Conservation (phyloP, 1,140 invertebrate genomes). For the Sarcophaga peregrina region DNA sequence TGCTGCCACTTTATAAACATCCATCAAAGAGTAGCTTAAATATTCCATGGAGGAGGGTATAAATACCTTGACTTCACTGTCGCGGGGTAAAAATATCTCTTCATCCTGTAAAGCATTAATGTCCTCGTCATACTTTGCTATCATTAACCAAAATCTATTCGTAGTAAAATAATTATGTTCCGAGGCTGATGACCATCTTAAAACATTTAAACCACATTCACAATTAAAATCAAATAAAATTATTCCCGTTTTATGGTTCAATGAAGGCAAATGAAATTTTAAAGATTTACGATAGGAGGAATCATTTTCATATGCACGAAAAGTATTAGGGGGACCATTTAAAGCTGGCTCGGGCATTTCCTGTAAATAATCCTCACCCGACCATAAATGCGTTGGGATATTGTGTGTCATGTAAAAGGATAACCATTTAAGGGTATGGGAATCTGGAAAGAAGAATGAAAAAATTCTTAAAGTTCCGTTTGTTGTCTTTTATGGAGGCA, state of each 20-base stretch:
- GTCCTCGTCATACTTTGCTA: constrained; percentile 48
- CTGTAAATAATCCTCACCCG: constrained; percentile 18
- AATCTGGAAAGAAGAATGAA: background rate
- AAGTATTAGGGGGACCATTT: constrained; percentile 54
- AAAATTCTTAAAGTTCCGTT: background rate
- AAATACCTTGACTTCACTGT: constrained; percentile 56
- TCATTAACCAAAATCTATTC: constrained; percentile 60
- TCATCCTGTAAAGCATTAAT: constrained; percentile 51
- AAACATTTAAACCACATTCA: constrained; percentile 55
- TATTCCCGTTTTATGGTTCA: constrained; percentile 55
- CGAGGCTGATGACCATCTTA: constrained; percentile 58
- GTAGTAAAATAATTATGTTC: constrained; percentile 63
- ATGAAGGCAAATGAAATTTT: constrained; percentile 49
- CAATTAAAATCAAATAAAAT: constrained; percentile 53
- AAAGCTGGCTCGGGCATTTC: constrained; percentile 7
- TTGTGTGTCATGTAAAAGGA: constrained; percentile 34
- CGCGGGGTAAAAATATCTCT: constrained; percentile 59
- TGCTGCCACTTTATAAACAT: constrained; percentile 59
- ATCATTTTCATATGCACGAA: constrained; percentile 50
- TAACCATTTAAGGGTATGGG: constrained; percentile 28
- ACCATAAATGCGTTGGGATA: background rate
- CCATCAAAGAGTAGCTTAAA: constrained; percentile 48
- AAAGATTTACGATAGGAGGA: constrained; percentile 52
- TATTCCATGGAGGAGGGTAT: constrained; percentile 19
- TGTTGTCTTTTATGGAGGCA: too few relatives aligned